Evolutionary conservation across 1,140 invertebrate species (phyloP).

Genomic region (Neomicropteryx cornuta): DNA sequence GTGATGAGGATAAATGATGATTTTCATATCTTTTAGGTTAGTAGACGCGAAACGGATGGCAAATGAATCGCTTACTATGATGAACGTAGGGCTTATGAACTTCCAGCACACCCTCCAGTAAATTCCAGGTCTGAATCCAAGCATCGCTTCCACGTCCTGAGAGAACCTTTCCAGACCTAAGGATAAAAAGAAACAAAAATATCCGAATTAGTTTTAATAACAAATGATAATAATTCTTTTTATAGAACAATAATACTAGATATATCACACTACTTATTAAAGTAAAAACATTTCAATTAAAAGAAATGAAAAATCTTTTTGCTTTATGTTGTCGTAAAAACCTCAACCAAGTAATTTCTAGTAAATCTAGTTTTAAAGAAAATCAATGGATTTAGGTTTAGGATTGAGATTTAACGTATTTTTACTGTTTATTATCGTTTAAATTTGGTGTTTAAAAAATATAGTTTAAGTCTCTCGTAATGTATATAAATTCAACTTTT

Average conservation of each 20-base stretch:
- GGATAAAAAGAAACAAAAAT: constrained; percentile 5
- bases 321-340: too few species aligned
- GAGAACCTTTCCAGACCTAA: constrained; percentile 52
- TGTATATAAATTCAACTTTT: too few species aligned
- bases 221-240: not conserved
- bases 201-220: not conserved
- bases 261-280: too few species aligned
- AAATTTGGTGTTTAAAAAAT: too few species aligned
- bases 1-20: too few species aligned
- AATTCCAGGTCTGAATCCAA: constrained; percentile 56
- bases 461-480: too few species aligned
- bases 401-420: too few species aligned
- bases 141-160: constrained; percentile 63
- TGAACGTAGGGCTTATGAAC: constrained; percentile 66
- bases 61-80: constrained; percentile 51
- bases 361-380: too few species aligned
- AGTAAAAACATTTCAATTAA: not conserved
- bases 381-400: too few species aligned
- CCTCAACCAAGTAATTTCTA: too few species aligned
- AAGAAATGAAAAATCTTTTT: not conserved
- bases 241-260: constrained; percentile 1
- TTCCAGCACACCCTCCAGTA: constrained; percentile 86
- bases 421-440: too few species aligned
- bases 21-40: too few species aligned
- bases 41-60: not conserved